Percentiles rank a stretch among this genome's conserved stretches.
These are phyloP conservation scores for Coptodon bakossiorum DNA, from an alignment of 2,113 vertebrate species.

Conservation along the genomic window DNA sequence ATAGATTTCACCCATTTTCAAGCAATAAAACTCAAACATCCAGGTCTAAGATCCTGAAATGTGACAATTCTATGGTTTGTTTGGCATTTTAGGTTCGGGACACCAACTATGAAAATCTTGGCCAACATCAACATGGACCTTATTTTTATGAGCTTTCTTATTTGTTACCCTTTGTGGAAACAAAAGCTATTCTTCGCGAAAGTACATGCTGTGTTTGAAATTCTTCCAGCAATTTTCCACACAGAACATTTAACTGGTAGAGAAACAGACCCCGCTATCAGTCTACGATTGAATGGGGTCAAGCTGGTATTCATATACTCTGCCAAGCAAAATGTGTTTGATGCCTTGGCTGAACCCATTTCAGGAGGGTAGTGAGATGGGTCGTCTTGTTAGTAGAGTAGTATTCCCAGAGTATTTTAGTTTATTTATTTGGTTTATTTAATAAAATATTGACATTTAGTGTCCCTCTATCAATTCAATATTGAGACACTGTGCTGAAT, in stretches of 20 bases:
- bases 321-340: not conserved
- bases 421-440: not conserved
- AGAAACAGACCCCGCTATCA: not conserved
- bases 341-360: not conserved
- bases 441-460: not conserved
- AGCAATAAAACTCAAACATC: not conserved
- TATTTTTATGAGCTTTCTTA: not conserved
- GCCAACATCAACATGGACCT: not conserved
- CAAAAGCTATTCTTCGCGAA: not conserved
- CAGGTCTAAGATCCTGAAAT: not conserved
- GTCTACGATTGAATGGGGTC: accelerated
- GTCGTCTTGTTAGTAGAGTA: not conserved
- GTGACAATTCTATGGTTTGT: not conserved
- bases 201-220: not conserved
- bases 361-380: not conserved
- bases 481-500: not conserved
- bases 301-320: not conserved
- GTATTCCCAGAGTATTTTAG: not conserved
- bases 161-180: not conserved
- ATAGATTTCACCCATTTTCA: not conserved
- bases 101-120: not conserved
- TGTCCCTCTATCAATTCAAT: not conserved
- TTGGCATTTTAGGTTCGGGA: not conserved
- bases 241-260: not conserved
- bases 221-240: not conserved